A percentile compares a stretch with the other conserved stretches of the same genome.
These are phyloP conservation scores for Melikaiella ostensackeni DNA, from an alignment of 2,888 invertebrate species.

Conservation along the genomic window DNA sequence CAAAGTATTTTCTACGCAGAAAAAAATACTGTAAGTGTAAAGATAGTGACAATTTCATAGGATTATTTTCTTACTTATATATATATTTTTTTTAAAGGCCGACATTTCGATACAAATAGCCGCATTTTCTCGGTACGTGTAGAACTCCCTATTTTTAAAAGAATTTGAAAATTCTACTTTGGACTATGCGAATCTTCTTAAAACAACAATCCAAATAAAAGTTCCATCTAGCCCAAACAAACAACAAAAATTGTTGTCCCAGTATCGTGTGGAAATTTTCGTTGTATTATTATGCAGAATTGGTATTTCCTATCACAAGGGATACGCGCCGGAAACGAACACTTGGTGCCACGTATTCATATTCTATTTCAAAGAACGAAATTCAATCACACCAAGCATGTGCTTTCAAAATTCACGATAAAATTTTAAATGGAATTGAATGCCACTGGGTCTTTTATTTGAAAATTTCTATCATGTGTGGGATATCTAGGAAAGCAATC, in stretches of 20 bases:
- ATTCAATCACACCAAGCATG: slow-evolving; percentile 33
- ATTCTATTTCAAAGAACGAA: slow-evolving; percentile 36
- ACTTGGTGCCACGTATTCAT: slow-evolving; percentile 26
- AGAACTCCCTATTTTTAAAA: too few species aligned
- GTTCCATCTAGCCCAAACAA: not conserved
- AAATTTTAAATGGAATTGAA: slow-evolving; percentile 21
- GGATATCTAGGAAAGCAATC: slow-evolving; percentile 21
- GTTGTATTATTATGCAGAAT: slow-evolving; percentile 11
- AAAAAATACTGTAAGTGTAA: too few species aligned
- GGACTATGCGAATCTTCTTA: not conserved
- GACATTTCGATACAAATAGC: too few species aligned
- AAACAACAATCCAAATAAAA: not conserved
- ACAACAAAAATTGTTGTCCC: not conserved
- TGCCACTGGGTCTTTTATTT: slow-evolving; percentile 20
- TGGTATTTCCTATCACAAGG: slow-evolving; percentile 19
- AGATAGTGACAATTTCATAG: too few species aligned
- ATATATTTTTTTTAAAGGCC: too few species aligned
- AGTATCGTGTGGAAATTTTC: slow-evolving; percentile 14
- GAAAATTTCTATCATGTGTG: slow-evolving; percentile 1
- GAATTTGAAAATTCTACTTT: not conserved
- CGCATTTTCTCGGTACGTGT: too few species aligned
- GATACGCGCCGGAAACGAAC: slow-evolving; percentile 14
- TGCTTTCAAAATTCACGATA: slow-evolving; percentile 16
- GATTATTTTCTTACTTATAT: too few species aligned
- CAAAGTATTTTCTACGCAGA: too few species aligned